Evolutionary conservation across 2,797 vertebrate species (phyloP), one percentile per base, ranked within the genome.

Genomic region (Mus spretus): DNA sequence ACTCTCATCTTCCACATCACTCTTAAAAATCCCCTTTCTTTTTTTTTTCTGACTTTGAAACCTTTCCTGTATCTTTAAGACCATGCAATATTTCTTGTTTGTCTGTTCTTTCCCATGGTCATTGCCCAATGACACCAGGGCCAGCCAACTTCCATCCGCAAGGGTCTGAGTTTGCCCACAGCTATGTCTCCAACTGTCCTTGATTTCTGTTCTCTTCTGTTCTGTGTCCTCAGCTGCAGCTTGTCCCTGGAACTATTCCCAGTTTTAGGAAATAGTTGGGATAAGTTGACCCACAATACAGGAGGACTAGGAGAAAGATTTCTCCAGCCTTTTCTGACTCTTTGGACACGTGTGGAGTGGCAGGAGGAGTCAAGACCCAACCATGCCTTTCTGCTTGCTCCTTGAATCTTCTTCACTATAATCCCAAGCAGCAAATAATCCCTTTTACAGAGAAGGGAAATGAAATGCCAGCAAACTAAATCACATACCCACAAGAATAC

Each of bases 221-320:
- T 95, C 95, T n/a, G 63, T 95, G 96, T 97, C 96, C 97, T 97
- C 95, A 89, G 96, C 92, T 91, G 96, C 96, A 96, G 87, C 83
- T 92, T 97, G 96, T 97, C 91, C 96, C 90, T 97, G 98, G 98
- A 98, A 87, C 83, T 55, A 61, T 61, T 91, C 98, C 96, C 96
- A 85, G 95, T 65, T 95, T 95, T 91, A 86, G 80, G 89, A 96
- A 87, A 77, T 90, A 89, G 94, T 91, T 91, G 95, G 95, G 57
- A 95, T 89, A 93, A 79, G 79, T 70, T 91, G 92, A 97, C 87
- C 91, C 80, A 63, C 84, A 77, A 93, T 94, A 75, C 13, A 31
- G 40, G 81, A 92, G 80, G n/a, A 93, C 61, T 5, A 61, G 37
- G 74, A 89, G 40, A 84, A 93, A 85, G 65, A 67, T 82, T 95